phyloP scores from a whole-genome alignment of 2,888 invertebrate species.

The Caenorhabditis wallacei region DNA sequence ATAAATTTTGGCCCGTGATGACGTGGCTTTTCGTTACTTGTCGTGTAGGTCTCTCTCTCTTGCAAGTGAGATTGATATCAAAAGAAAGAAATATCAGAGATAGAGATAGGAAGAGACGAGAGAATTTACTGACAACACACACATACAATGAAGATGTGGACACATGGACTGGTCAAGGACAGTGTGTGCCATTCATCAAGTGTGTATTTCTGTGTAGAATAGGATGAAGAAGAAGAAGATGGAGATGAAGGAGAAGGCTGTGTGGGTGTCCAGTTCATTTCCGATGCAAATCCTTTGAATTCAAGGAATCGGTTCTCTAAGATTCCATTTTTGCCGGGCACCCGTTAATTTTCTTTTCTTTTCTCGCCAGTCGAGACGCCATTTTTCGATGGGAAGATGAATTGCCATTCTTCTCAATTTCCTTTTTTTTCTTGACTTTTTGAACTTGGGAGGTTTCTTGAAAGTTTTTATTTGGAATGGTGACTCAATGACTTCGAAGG shows the following conservation, averaged over 20 bases:
- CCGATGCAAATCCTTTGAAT: conserved; percentile 32
- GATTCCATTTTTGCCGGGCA: conserved; percentile 6
- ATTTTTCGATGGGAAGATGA: not conserved
- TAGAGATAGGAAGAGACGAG: not conserved
- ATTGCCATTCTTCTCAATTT: not conserved
- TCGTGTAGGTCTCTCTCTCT: too few relatives aligned
- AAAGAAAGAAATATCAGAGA: conserved; percentile 20
- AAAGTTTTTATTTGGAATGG: not conserved
- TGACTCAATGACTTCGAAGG: too few relatives aligned
- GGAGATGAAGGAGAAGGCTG: not conserved
- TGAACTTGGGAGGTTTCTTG: not conserved
- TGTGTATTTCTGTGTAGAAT: not conserved
- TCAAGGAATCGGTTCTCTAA: too few relatives aligned
- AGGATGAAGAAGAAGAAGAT: not conserved
- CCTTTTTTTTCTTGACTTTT: not conserved
- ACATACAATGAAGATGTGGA: not conserved
- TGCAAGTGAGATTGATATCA: conserved; percentile 14
- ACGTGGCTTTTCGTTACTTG: too few relatives aligned
- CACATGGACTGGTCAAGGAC: conserved; percentile 50
- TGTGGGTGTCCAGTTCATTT: conserved; percentile 14
- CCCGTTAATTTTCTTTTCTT: conserved; percentile 29
- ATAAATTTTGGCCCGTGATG: not conserved
- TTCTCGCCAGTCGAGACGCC: too few relatives aligned
- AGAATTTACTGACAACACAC: not conserved
- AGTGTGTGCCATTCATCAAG: conserved; percentile 52